Conservation (phyloP, 1,140 invertebrate species). For the Bombus superbus region DNA sequence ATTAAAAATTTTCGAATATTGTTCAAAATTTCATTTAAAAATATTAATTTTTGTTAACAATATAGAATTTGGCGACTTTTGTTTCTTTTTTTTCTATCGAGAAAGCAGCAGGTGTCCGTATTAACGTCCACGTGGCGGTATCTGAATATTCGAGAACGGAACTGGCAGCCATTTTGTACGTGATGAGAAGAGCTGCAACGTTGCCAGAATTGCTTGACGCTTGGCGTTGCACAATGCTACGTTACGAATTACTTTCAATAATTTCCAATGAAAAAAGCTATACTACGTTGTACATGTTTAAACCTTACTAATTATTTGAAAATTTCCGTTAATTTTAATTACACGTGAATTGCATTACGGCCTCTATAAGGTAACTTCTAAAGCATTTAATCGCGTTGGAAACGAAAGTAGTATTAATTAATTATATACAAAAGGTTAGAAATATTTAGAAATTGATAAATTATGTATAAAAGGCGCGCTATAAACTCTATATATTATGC, state of each 20-base stretch:
- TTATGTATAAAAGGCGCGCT: neutral
- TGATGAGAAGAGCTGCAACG: constrained; percentile 64
- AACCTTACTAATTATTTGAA: neutral
- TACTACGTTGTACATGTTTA: neutral
- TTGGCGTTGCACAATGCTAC: constrained; percentile 57
- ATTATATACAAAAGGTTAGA: neutral
- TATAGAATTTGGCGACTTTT: neutral
- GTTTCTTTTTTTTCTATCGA: too few species aligned
- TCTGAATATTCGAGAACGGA: constrained; percentile 79
- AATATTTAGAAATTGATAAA: neutral
- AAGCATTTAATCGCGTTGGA: neutral
- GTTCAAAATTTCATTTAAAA: neutral
- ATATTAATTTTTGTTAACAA: neutral
- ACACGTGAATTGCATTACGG: too few species aligned
- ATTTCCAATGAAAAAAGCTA: neutral
- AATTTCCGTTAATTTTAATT: neutral
- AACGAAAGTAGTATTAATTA: neutral
- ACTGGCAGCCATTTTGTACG: constrained; percentile 80
- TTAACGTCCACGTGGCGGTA: constrained; percentile 78
- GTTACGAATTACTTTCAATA: constrained; percentile 44
- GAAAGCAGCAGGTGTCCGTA: constrained; percentile 50
- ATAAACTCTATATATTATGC: neutral
- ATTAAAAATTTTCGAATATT: neutral
- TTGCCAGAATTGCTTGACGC: constrained; percentile 68
- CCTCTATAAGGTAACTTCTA: neutral